phyloP scores from a whole-genome alignment of 2,113 vertebrate genomes.

The Cichladusa arquata region DNA sequence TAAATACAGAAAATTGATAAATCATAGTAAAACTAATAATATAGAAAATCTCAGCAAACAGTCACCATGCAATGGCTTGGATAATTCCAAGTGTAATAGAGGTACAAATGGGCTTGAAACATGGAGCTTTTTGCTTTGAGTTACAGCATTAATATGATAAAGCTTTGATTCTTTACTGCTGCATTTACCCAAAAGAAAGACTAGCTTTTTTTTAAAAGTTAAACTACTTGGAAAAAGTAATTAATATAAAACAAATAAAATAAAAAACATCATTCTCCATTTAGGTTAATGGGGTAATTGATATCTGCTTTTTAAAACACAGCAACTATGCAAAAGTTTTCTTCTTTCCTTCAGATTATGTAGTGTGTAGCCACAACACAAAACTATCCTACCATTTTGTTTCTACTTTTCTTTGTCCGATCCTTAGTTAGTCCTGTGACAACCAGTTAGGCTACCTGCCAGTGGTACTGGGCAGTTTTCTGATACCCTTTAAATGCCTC shows the following conservation, averaged over 20 bases:
- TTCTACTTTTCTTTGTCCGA: not conserved
- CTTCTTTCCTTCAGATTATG: not conserved
- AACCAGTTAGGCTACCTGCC: not conserved
- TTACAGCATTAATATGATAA: not conserved
- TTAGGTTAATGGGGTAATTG: not conserved
- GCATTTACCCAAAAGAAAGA: not conserved
- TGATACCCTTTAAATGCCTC: not conserved
- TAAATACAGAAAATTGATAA: not conserved
- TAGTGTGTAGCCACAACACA: not conserved
- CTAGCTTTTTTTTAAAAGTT: not conserved
- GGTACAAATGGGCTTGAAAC: not conserved
- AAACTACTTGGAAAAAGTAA: not conserved
- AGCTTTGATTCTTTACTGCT: not conserved
- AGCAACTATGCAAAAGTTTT: not conserved
- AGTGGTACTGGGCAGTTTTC: not conserved
- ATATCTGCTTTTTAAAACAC: not conserved
- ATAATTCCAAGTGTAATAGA: not conserved
- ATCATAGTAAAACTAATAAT: not conserved
- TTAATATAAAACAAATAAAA: too few species aligned
- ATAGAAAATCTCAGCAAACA: not conserved
- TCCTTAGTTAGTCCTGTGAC: not conserved
- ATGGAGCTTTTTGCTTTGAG: not conserved
- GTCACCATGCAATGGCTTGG: not conserved
- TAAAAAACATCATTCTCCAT: not conserved
- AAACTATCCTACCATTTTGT: not conserved